phyloP scores from a whole-genome alignment of 2,113 vertebrate species.

The Catharus fuscescens region DNA sequence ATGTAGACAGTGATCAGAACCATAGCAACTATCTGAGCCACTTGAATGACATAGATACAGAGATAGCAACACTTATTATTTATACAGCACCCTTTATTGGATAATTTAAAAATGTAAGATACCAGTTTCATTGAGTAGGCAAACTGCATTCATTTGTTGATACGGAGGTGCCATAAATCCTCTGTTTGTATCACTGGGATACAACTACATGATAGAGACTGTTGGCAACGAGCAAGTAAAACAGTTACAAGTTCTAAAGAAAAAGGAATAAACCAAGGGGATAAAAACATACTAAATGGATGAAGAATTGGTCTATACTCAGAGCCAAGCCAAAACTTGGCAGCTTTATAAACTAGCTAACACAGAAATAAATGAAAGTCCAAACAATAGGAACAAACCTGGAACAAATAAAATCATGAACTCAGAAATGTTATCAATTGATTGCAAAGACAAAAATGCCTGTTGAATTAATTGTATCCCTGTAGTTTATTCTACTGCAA shows the following conservation, averaged over 20 bases:
- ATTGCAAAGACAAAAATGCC: slow-evolving; percentile 9
- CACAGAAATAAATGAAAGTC: slow-evolving; percentile 33
- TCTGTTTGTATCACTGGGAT: not conserved
- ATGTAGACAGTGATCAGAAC: not conserved
- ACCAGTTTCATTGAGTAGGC: slow-evolving; percentile 1
- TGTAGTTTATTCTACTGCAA: slow-evolving; percentile 19
- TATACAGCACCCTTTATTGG: slow-evolving; percentile 50
- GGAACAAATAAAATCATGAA: slow-evolving; percentile 31
- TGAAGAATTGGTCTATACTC: not conserved
- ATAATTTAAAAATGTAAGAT: slow-evolving; percentile 31
- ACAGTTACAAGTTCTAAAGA: slow-evolving; percentile 15
- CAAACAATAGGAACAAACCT: slow-evolving; percentile 35
- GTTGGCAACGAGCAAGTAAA: not conserved
- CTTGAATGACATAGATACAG: not conserved
- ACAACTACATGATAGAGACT: not conserved
- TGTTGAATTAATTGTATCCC: not conserved
- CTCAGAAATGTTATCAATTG: not conserved
- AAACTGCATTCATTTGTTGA: slow-evolving; percentile 39
- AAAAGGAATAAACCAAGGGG: slow-evolving; percentile 10
- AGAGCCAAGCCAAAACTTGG: slow-evolving; percentile 42
- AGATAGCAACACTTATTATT: slow-evolving; percentile 23
- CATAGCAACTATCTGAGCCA: slow-evolving; percentile 26
- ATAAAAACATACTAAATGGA: not conserved
- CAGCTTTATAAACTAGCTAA: slow-evolving; percentile 49
- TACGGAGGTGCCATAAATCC: not conserved